Evolutionary conservation across 2,113 vertebrate genomes (phyloP).

Genomic region (Indicator indicator): DNA sequence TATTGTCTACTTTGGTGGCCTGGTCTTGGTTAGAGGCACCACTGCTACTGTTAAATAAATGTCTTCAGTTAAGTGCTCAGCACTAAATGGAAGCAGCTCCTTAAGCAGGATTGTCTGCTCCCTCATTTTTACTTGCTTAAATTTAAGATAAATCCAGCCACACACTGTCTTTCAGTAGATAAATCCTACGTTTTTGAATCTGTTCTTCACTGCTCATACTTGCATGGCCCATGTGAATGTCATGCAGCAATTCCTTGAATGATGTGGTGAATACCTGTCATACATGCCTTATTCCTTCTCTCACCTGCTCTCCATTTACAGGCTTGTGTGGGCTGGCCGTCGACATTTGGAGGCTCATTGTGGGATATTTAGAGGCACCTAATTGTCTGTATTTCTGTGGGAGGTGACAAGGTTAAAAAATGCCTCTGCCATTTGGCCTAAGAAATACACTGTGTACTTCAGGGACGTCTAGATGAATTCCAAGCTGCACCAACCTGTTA

Average conservation of each 20-base stretch:
- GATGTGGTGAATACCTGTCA: background rate
- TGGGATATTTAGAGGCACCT: background rate
- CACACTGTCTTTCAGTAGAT: background rate
- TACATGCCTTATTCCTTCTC: background rate
- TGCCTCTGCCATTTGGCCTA: background rate
- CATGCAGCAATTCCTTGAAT: background rate
- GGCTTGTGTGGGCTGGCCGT: background rate
- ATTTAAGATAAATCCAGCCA: background rate
- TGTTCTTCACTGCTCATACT: background rate
- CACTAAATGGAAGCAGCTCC: background rate
- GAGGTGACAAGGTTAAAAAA: background rate
- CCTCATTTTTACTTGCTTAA: background rate
- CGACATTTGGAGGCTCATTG: background rate
- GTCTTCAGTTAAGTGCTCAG: background rate
- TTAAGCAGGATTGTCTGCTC: background rate
- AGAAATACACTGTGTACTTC: background rate
- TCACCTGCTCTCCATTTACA: background rate
- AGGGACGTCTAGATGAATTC: background rate
- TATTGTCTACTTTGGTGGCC: background rate
- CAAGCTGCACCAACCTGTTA: background rate
- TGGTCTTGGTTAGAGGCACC: background rate
- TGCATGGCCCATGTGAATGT: accelerated
- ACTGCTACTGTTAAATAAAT: background rate
- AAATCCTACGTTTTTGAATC: background rate
- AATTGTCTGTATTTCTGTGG: background rate